Evolutionary conservation across 2,113 vertebrate genomes (phyloP).

Genomic region (Pelusios castaneus): DNA sequence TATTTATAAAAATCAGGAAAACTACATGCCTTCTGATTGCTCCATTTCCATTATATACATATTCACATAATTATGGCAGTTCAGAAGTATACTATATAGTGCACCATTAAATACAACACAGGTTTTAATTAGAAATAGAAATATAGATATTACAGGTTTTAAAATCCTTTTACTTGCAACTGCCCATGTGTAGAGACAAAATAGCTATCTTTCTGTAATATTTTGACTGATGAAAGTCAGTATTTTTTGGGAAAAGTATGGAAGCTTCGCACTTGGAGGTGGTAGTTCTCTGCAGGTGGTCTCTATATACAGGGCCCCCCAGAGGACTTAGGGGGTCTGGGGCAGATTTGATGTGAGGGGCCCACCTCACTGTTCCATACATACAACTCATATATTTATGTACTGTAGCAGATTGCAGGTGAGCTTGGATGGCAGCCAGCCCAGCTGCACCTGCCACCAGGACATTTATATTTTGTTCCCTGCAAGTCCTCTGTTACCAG

Average conservation of each 20-base stretch:
- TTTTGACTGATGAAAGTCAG: background rate
- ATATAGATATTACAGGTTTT: background rate
- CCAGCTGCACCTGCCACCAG: too few relatives aligned
- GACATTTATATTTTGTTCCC: too few relatives aligned
- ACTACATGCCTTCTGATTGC: slow-evolving; percentile 49
- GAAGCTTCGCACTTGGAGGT: background rate
- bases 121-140: slow-evolving; percentile 12
- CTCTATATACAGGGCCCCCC: background rate
- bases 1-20: slow-evolving; percentile 51
- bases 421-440: too few relatives aligned
- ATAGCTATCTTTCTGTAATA: background rate
- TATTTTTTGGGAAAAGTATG: background rate
- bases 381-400: too few relatives aligned
- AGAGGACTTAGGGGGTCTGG: too few relatives aligned
- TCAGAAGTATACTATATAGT: slow-evolving; percentile 9
- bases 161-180: background rate
- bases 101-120: background rate
- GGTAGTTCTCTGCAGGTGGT: background rate
- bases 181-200: fast-evolving
- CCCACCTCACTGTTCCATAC: too few relatives aligned
- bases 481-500: too few relatives aligned
- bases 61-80: slow-evolving; percentile 50
- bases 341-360: too few relatives aligned
- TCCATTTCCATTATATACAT: slow-evolving; percentile 56
- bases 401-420: too few relatives aligned